Evolutionary conservation across 53 echinoderm and acorn worm genomes (phyloP).

Genomic region (Arbacia lixula): DNA sequence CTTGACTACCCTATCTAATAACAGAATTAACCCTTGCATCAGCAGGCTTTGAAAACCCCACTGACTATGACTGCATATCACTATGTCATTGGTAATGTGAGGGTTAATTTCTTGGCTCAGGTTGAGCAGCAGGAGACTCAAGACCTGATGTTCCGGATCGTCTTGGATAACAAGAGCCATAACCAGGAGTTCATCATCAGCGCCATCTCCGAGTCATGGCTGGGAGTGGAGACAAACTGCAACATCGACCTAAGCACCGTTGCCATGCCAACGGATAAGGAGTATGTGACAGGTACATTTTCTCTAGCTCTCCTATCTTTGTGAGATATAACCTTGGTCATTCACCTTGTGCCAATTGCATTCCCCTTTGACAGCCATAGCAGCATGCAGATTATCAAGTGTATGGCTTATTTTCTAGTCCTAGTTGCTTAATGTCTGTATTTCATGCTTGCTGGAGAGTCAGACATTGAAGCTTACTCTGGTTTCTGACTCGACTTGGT

Average conservation of each 20-base stretch:
- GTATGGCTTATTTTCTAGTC: no score
- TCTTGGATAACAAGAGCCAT: neutral
- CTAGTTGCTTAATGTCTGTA: no score
- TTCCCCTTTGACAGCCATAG: no score
- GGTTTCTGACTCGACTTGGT: no score
- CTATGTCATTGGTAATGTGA: no score
- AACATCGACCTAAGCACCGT: neutral
- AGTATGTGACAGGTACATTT: neutral
- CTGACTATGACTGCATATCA: neutral
- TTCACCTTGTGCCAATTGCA: no score
- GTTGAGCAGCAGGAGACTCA: neutral
- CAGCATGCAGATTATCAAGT: no score
- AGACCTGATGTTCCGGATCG: neutral
- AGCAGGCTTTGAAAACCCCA: neutral
- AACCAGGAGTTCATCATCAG: neutral
- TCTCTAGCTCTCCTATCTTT: neutral
- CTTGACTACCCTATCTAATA: no score
- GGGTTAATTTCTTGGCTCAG: neutral
- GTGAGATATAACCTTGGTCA: neutral
- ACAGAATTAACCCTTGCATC: no score
- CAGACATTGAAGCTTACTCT: no score
- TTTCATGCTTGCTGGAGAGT: no score
- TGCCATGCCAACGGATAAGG: neutral
- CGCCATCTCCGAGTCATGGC: slow-evolving; percentile 11
- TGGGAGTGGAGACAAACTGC: slow-evolving; percentile 2